Evolutionary conservation across 2,797 vertebrate species (phyloP).

Genomic region (Acestrorhynchus altus): DNA sequence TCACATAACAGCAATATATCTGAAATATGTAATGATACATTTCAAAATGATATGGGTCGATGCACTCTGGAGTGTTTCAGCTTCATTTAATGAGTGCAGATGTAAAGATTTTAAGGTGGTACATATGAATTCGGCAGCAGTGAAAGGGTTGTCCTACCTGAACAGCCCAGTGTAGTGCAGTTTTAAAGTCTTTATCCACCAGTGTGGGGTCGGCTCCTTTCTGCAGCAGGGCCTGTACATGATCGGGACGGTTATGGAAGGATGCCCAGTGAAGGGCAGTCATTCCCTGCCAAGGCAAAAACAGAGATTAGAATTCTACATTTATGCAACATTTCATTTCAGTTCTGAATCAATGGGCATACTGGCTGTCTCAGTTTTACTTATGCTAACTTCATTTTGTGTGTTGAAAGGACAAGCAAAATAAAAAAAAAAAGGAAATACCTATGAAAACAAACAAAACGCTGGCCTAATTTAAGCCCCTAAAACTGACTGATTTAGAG

Average conservation of each 20-base stretch:
- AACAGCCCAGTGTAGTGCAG: constrained; percentile 88
- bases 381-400: neutral
- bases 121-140: neutral
- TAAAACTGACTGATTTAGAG: too few species aligned
- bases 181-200: constrained; percentile 90
- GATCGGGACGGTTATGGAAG: constrained; percentile 87
- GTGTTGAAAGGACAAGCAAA: neutral
- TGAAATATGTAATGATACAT: too few species aligned
- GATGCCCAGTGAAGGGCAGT: constrained; percentile 90
- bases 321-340: neutral
- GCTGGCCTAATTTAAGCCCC: too few species aligned
- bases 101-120: neutral
- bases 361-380: too few species aligned
- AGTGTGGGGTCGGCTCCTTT: constrained; percentile 86
- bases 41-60: too few species aligned
- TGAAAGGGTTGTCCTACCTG: constrained; percentile 73
- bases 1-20: too few species aligned
- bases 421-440: too few species aligned
- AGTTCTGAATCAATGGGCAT: neutral
- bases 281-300: constrained; percentile 79
- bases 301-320: neutral
- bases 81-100: neutral
- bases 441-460: too few species aligned
- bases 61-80: neutral
- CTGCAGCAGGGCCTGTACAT: constrained; percentile 83